A percentile compares a stretch with the other conserved stretches of the same genome.
phyloP scores from a whole-genome alignment of 1,140 invertebrate species.

The Papilio polytes region DNA sequence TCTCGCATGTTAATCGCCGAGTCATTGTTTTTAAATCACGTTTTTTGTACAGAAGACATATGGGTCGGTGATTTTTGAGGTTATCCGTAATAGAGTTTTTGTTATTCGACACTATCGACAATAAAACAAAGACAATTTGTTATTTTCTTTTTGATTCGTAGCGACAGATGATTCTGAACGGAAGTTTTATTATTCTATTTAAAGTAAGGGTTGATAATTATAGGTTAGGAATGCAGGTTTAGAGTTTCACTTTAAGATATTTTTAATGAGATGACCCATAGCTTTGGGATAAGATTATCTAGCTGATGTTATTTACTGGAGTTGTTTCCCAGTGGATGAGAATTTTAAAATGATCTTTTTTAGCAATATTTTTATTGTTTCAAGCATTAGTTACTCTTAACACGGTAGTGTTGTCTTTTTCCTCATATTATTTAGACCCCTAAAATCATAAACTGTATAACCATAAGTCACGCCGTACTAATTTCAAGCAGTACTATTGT shows the following conservation, averaged over 20 bases:
- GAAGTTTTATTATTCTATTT: slow-evolving; percentile 1
- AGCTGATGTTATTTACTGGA: background rate
- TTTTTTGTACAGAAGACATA: slow-evolving; percentile 60
- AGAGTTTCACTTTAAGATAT: slow-evolving; percentile 1
- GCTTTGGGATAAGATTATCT: slow-evolving; percentile 13
- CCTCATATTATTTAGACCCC: too few species aligned
- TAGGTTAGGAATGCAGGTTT: slow-evolving; percentile 10
- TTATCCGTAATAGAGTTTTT: slow-evolving; percentile 50
- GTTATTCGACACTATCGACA: slow-evolving; percentile 41
- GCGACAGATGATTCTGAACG: slow-evolving; percentile 35
- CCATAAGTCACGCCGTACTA: too few species aligned
- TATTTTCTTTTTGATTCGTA: slow-evolving; percentile 24
- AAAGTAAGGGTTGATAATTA: background rate
- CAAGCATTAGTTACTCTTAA: too few species aligned
- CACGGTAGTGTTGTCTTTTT: too few species aligned
- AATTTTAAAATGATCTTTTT: too few species aligned
- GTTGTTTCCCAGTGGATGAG: too few species aligned
- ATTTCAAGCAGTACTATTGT: background rate
- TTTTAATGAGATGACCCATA: background rate
- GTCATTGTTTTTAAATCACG: slow-evolving; percentile 66
- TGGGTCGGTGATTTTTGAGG: slow-evolving; percentile 54
- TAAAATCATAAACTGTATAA: too few species aligned
- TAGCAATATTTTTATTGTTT: too few species aligned
- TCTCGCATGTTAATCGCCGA: slow-evolving; percentile 75
- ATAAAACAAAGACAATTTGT: slow-evolving; percentile 40